These are phyloP conservation scores for Agrotis segetum DNA, from an alignment of 2,888 invertebrate genomes.

Conservation along the genomic window DNA sequence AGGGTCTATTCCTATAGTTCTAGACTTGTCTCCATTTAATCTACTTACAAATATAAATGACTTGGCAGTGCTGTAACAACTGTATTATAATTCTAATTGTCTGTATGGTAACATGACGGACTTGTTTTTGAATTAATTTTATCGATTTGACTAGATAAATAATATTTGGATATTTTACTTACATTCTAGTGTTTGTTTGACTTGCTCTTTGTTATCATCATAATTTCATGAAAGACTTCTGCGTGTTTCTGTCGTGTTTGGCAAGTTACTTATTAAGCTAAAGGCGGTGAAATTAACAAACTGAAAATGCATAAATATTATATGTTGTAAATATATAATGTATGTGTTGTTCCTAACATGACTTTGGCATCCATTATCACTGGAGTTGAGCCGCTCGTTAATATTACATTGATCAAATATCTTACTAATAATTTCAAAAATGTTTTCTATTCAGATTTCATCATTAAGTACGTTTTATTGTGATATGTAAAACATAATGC, in stretches of 20 bases:
- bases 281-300: conserved; percentile 37
- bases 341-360: conserved; percentile 65
- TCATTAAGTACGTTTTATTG: conserved; percentile 58
- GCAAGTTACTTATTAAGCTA: conserved; percentile 36
- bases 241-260: conserved; percentile 29
- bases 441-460: conserved; percentile 58
- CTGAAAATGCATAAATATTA: conserved; percentile 28
- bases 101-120: conserved; percentile 58
- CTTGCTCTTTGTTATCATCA: conserved; percentile 12
- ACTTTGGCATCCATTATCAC: conserved; percentile 84
- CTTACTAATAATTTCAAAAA: conserved; percentile 63
- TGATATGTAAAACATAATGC: conserved; percentile 70
- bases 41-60: conserved; percentile 78
- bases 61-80: conserved; percentile 88
- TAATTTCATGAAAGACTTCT: conserved; percentile 8
- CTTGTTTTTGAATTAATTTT: conserved; percentile 45
- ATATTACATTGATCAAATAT: conserved; percentile 59
- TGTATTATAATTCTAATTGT: conserved; percentile 73
- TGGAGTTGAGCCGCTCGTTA: conserved; percentile 74
- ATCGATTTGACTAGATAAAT: conserved; percentile 46
- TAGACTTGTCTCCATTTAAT: conserved; percentile 71
- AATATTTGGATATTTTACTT: conserved; percentile 52
- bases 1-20: conserved; percentile 68
- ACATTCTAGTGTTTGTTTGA: conserved; percentile 42
- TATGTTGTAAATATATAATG: conserved; percentile 55